These are phyloP conservation scores for Larimichthys polyactis DNA, from an alignment of 2,113 vertebrate genomes.

Conservation along the genomic window DNA sequence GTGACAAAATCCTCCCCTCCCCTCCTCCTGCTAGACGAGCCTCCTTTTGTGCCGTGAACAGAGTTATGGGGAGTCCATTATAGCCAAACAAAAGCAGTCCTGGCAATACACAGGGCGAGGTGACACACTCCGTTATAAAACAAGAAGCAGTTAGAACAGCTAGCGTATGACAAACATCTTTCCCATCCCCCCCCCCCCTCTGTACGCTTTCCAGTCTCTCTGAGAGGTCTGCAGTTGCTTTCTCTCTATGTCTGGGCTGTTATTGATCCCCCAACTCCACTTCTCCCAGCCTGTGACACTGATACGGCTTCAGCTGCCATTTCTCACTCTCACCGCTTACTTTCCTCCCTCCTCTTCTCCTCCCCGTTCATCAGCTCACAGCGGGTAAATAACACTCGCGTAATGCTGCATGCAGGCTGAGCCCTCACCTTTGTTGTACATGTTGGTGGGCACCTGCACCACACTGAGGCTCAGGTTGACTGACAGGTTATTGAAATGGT, in stretches of 20 bases:
- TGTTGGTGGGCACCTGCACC: constrained; percentile 98
- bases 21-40: constrained; percentile 60
- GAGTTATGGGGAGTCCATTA: constrained; percentile 78
- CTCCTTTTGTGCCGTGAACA: constrained; percentile 75
- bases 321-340: constrained; percentile 52
- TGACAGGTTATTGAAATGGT: constrained; percentile 97
- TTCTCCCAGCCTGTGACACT: constrained; percentile 44
- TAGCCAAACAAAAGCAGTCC: constrained; percentile 74
- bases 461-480: constrained; percentile 97
- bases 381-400: constrained; percentile 27
- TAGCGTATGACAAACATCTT: constrained; percentile 62
- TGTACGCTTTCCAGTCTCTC: constrained; percentile 18
- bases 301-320: constrained; percentile 45
- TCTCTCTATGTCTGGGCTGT: constrained; percentile 54
- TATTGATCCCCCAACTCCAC: constrained; percentile 74
- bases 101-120: constrained; percentile 36
- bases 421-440: constrained; percentile 93
- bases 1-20: constrained; percentile 65
- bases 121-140: constrained; percentile 57
- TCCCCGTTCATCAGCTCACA: constrained; percentile 32
- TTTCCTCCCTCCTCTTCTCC: constrained; percentile 30
- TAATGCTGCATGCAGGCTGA: not conserved
- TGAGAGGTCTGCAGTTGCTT: constrained; percentile 44
- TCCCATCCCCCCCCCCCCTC: not conserved
- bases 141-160: constrained; percentile 58